Conservation (phyloP, 2,888 invertebrate genomes). For the Apamea crenata region DNA sequence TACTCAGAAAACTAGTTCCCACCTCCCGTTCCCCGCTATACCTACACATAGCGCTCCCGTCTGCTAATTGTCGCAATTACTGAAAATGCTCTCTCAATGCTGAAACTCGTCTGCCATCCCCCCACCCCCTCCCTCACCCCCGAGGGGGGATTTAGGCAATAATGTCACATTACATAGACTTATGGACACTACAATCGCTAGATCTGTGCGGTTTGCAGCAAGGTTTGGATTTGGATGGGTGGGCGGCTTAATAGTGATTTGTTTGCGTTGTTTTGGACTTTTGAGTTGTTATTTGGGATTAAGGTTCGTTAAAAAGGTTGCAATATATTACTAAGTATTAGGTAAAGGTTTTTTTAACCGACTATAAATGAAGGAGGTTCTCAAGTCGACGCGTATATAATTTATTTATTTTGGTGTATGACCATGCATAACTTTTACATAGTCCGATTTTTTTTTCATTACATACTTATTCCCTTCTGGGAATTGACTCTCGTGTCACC, state of each 20-base stretch:
- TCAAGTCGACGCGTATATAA: background rate
- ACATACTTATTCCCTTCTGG: background rate
- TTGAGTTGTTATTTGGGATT: background rate
- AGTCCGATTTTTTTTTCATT: background rate
- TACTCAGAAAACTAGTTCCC: background rate
- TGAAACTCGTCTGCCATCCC: slow-evolving; percentile 43
- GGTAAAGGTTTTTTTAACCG: background rate
- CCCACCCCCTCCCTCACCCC: background rate
- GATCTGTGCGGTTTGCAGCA: slow-evolving; percentile 45
- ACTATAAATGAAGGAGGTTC: background rate
- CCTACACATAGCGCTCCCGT: slow-evolving; percentile 43
- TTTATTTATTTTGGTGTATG: background rate
- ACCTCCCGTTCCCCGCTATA: slow-evolving; percentile 47
- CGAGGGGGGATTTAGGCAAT: slow-evolving; percentile 39
- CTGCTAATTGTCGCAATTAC: slow-evolving; percentile 83
- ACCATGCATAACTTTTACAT: background rate
- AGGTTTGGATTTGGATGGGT: slow-evolving; percentile 45
- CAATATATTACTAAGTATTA: background rate
- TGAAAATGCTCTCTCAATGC: slow-evolving; percentile 80
- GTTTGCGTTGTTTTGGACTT: background rate
- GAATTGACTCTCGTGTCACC: background rate
- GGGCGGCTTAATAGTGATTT: slow-evolving; percentile 12
- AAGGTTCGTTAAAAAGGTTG: background rate
- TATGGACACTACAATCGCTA: slow-evolving; percentile 46
- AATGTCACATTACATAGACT: slow-evolving; percentile 66